These are phyloP conservation scores for Heteromormyrus szaboi DNA, from an alignment of 2,797 vertebrate species.

Conservation along the genomic window DNA sequence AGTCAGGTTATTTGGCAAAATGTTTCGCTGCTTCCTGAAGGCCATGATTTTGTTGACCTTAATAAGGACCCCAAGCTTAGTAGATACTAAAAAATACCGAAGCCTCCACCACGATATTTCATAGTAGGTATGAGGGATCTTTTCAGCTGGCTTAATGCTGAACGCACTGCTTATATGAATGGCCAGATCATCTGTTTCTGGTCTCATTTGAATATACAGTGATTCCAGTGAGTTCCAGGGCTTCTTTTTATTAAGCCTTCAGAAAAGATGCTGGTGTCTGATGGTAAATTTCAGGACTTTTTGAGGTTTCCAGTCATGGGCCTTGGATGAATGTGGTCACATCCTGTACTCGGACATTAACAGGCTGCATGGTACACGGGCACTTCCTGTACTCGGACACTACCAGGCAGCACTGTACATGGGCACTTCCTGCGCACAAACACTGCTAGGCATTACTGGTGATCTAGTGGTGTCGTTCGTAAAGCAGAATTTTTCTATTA, in stretches of 20 bases:
- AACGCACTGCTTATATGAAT: not conserved
- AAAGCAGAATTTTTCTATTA: not conserved
- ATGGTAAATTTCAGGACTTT: not conserved
- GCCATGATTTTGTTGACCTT: not conserved
- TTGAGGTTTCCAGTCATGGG: not conserved
- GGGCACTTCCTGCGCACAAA: not conserved
- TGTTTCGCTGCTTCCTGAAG: not conserved
- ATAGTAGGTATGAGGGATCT: not conserved
- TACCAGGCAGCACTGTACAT: not conserved
- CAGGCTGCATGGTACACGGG: too few relatives aligned
- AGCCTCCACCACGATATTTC: not conserved
- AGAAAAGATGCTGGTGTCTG: not conserved
- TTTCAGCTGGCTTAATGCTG: not conserved
- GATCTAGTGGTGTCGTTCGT: not conserved
- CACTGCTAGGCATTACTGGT: not conserved
- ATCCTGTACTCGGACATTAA: too few relatives aligned
- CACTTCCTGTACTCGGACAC: not conserved
- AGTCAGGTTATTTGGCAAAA: not conserved
- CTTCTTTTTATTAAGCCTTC: not conserved
- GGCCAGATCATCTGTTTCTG: not conserved
- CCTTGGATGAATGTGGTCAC: not conserved
- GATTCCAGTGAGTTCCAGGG: not conserved
- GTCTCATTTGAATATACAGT: not conserved
- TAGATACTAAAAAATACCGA: not conserved
- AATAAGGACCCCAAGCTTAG: not conserved